Evolutionary conservation across 92 coral and sea anemone species (phyloP).

Genomic region (Zoanthus sociatus): DNA sequence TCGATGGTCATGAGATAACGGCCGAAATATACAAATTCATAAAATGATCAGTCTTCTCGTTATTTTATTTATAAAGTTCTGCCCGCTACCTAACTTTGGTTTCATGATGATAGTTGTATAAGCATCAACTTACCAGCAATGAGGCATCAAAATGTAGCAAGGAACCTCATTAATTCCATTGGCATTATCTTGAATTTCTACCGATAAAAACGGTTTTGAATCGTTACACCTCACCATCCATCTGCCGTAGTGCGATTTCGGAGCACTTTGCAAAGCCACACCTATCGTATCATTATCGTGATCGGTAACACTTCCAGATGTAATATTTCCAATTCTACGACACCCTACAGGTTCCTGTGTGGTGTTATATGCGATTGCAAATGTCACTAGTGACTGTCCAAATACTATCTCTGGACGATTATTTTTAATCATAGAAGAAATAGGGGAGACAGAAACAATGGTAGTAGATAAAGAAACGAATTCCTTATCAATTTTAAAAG

Average conservation of each 20-base stretch:
- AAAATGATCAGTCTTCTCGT: too few species aligned
- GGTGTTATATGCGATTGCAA: constrained; percentile 3
- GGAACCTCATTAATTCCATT: too few species aligned
- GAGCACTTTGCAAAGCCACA: not conserved
- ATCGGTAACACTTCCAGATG: constrained; percentile 1
- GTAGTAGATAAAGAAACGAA: not conserved
- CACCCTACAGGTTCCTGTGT: constrained; percentile 14
- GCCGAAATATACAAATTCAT: too few species aligned
- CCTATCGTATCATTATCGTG: not conserved
- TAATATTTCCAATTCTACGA: constrained; percentile 1
- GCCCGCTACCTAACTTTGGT: not conserved
- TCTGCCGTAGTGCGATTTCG: not conserved
- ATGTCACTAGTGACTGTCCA: too few species aligned
- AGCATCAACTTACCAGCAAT: too few species aligned
- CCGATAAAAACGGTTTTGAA: too few species aligned
- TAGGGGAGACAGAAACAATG: not conserved
- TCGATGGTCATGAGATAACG: too few species aligned
- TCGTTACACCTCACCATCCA: constrained; percentile 28
- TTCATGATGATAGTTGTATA: not conserved
- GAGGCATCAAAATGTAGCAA: too few species aligned
- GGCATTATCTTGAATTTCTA: too few species aligned
- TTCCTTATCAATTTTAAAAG: not conserved
- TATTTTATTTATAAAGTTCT: too few species aligned
- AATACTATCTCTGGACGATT: too few species aligned
- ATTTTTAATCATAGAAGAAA: not conserved